Base-by-base conservation (phyloP, 2,888 invertebrate species). In the Trachelus troglodyta region DNA sequence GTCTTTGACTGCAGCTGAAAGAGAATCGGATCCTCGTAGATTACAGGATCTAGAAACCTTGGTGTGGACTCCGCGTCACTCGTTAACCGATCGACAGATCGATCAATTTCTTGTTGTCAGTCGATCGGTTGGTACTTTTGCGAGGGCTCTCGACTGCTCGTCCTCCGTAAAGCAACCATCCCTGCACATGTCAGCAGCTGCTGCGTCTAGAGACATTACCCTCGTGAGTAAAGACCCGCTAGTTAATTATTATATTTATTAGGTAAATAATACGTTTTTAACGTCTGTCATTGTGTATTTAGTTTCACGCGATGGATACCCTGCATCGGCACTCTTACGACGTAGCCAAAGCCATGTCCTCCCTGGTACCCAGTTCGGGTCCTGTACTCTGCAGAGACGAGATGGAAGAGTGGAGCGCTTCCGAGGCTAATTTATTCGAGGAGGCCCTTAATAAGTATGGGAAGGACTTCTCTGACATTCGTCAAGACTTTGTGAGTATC, bases 331-430 rank as follows among this genome's bases (percentile, higher is more conserved):
- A 98, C 89, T 94, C 94, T 80, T 99, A 99, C 93, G 97, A 98
- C 92, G 94, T 99, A 91, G 96, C 98, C 85, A 94, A 95, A 88
- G 97, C 98, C 79, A 95, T 98, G 92, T 96, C 97, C 88, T 97
- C 98, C 78, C 94, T 99, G 88, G 98, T 99, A 90, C 98, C 99
- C 79, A 96, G 96, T 84, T 97, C 97, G 85, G 98, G 99, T 30
- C 99, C 99, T 34, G 97, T 99, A 87, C 94, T 99, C 85, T 98
- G 98, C 92, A 95, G 99, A 85, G 99, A 99, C 93, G 99, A 99
- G 94, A 98, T 99, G 97, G 99, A 99, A 93, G 99, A 99, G 93
- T 99, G 99, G 99, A 98, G 99, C 86, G 98, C 99, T 73, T 97
- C 98, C 15, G 99, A 99, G 92, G 99, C 99, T 77, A 99, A 98